Conservation (phyloP, 2,888 invertebrate species). For the Alloplasta piceator region DNA sequence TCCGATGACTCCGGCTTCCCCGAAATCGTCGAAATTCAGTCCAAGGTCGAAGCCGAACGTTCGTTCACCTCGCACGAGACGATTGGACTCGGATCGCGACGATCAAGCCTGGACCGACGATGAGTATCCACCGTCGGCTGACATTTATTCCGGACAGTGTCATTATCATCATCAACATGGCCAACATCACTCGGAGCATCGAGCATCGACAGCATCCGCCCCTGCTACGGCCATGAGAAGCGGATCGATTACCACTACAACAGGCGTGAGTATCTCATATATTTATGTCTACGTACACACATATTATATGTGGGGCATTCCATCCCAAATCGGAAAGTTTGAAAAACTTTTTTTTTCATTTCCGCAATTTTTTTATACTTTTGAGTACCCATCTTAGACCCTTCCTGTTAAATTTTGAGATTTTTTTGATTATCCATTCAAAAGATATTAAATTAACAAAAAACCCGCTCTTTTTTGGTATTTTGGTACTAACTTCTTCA, state of each 20-base stretch:
- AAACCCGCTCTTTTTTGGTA: no score
- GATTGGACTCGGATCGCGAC: conserved; percentile 69
- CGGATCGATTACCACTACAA: conserved; percentile 76
- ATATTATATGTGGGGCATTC: no score
- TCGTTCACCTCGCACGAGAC: conserved; percentile 59
- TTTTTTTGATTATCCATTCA: no score
- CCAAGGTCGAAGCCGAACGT: conserved; percentile 56
- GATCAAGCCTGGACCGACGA: conserved; percentile 69
- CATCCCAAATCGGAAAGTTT: no score
- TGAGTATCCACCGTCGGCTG: conserved; percentile 63
- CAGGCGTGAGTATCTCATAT: conserved; percentile 68
- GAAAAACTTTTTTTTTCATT: no score
- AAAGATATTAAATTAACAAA: no score
- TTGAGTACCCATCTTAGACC: no score
- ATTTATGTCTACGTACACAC: no score
- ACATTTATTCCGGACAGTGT: conserved; percentile 52
- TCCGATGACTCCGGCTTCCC: conserved; percentile 63
- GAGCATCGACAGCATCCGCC: conserved; percentile 77
- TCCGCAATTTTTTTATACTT: no score
- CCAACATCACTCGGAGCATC: conserved; percentile 68
- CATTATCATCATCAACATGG: conserved; percentile 57
- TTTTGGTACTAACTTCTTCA: no score
- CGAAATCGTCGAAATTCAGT: conserved; percentile 63
- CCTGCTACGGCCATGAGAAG: conserved; percentile 74
- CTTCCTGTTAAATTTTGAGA: no score